Evolutionary conservation across 2,888 invertebrate species (phyloP), one percentile per base, ranked within the genome.

Genomic region (Fabriciana adippe): DNA sequence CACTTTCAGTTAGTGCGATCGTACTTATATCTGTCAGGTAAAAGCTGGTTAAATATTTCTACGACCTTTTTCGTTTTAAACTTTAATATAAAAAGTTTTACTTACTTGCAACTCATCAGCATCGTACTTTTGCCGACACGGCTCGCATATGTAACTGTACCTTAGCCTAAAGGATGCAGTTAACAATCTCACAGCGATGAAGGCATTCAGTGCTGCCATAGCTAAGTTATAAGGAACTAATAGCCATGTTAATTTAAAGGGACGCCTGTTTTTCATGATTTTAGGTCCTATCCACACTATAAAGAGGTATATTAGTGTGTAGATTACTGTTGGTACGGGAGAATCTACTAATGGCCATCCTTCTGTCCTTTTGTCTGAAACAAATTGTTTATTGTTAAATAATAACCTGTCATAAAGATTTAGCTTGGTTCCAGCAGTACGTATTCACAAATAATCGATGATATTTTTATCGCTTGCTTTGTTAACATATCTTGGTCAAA

Each of bases 61-160:
- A 35, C 31, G 35, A 35, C 0, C 6, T 35, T 35, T 35, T 8
- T 35, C 35, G 8, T 35, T 35, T 8, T 35, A 35, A 35, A 35
- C 6, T 35, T 55, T 41, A 16, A 16, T 4, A 11, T 13, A 3
- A 11, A 57, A 15, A n/a, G 2, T 41, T 55, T 31, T 21, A 82
- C 85, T 93, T 91, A 97, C 98, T 94, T 97, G 95, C 69, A 97
- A 81, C 83, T 98, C 97, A 81, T 96, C 95, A 0, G 96, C 95
- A 81, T 96, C 95, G 77, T 95, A 94, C 57, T 95, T 94, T 76
- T 96, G 95, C 72, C 95, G 94, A 75, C 97, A 97, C 1, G 97
- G 97, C 83, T 98, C 96, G 82, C 98, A 98, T 21, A 96, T 95
- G 82, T 97, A 96, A 83, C 96, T 97, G 83, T 98, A 98, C 71